A percentile compares a stretch with the other conserved stretches of the same genome.
Evolutionary conservation across 2,113 vertebrate genomes (phyloP).

Genomic region (Ammodytes marinus): DNA sequence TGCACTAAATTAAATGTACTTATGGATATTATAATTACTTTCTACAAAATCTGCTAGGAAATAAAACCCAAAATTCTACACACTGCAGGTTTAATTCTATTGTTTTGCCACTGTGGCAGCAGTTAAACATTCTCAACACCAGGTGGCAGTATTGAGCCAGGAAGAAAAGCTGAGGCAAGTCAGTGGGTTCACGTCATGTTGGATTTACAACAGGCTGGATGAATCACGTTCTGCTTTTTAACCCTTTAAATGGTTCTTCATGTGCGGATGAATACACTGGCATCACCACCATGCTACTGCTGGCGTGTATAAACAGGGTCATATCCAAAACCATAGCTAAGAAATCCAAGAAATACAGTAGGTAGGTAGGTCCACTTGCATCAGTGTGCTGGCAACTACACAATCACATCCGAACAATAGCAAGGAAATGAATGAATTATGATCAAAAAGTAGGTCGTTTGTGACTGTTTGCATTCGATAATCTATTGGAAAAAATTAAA

Average conservation of each 20-base stretch:
- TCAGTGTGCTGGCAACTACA: too few species aligned
- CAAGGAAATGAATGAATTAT: background rate
- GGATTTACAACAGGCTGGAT: conserved; percentile 9
- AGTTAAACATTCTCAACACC: conserved; percentile 47
- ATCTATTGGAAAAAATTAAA: background rate
- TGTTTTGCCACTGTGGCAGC: background rate
- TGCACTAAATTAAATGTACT: too few species aligned
- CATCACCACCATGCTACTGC: too few species aligned
- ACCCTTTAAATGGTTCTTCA: conserved; percentile 33
- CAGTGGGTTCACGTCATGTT: conserved; percentile 42
- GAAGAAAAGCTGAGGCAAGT: background rate
- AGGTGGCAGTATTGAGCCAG: conserved; percentile 58
- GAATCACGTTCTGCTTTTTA: conserved; percentile 35
- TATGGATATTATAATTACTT: too few species aligned
- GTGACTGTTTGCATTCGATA: background rate
- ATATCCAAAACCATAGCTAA: too few species aligned
- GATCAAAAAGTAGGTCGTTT: background rate
- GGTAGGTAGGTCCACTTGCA: too few species aligned
- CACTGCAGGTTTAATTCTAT: background rate
- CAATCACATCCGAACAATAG: background rate
- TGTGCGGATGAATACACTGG: background rate
- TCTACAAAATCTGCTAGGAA: too few species aligned
- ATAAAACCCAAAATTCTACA: too few species aligned
- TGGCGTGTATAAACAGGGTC: too few species aligned
- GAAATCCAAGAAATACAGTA: too few species aligned